Base-by-base conservation (phyloP, 2,113 vertebrate species). In the Halichoerus grypus region DNA sequence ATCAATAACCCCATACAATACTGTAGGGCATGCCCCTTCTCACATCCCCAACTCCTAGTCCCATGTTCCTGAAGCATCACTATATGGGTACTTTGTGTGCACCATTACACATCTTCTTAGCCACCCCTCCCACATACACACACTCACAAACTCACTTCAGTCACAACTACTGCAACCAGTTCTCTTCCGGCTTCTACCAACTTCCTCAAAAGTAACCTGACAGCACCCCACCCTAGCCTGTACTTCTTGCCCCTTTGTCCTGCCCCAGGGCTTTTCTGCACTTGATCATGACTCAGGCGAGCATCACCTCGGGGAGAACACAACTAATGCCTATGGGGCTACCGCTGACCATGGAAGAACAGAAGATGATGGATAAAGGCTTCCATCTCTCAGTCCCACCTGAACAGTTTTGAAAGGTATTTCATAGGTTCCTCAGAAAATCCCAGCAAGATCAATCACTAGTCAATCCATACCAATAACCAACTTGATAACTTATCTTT, bases 141-240 rank as follows among this genome's bases (percentile, higher is more conserved):
- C 36, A 72, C 69, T 39, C 36, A 39, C 69, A 72, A 39, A 22
- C 36, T 57, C 24, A 49, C 15, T 49, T n/a, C 71, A 42, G 42
- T 2, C 31, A 24, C 57, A 61, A 24, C 24, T 28, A 12, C 12
- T 26, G 11, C n/a, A 82, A 61, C 31, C 51, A 19, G 9, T 49
- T 87, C 18, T 53, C 3, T 53, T 8, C 31, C 81, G 33, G 6
- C 2, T 80, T 46, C 55, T 22, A 28, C 14, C 39, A 15, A 10
- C 57, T 39, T 53, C n/a, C 49, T 12, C 19, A 71, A 31, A 77
- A 63, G 31, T 42, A 91, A 53, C 13, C 7, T 76, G 16, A 36
- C 46, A n/a, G 13, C 24, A 1, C 6, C 19, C 33, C 14, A 16
- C 0, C 8, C 39, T 19, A 7, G 15, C 46, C 63, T 31, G 6